phyloP scores from a whole-genome alignment of 2,113 vertebrate genomes.

The Chaenogobius annularis region DNA sequence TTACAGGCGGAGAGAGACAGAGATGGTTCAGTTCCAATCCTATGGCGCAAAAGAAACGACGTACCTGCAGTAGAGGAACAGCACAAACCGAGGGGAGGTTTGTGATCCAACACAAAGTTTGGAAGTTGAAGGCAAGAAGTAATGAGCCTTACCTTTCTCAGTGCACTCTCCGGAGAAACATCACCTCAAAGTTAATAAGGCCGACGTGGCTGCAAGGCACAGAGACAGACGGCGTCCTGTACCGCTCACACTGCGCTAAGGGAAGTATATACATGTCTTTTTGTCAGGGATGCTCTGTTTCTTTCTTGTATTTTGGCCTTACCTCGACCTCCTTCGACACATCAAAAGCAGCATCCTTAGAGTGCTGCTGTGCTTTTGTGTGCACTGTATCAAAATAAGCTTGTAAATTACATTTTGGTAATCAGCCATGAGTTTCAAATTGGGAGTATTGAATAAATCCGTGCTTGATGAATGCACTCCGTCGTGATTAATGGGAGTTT shows the following conservation, averaged over 20 bases:
- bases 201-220: conserved; percentile 8
- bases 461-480: not conserved
- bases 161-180: conserved; percentile 2
- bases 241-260: not conserved
- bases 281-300: not conserved
- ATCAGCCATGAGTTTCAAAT: not conserved
- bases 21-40: not conserved
- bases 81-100: not conserved
- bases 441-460: not conserved
- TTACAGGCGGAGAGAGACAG: not conserved
- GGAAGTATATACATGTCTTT: not conserved
- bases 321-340: not conserved
- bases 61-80: not conserved
- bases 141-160: conserved; percentile 7
- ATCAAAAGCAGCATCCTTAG: not conserved
- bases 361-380: not conserved
- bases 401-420: not conserved
- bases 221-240: conserved; percentile 4
- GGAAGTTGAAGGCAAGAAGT: not conserved
- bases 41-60: not conserved
- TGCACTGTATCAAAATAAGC: not conserved
- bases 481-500: not conserved
- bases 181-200: conserved; percentile 15
- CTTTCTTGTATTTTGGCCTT: not conserved
- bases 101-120: conserved; percentile 5